Percentiles rank a stretch among this genome's conserved stretches.
Conservation (phyloP, 2,113 vertebrate species). For the Malurus elegans region DNA sequence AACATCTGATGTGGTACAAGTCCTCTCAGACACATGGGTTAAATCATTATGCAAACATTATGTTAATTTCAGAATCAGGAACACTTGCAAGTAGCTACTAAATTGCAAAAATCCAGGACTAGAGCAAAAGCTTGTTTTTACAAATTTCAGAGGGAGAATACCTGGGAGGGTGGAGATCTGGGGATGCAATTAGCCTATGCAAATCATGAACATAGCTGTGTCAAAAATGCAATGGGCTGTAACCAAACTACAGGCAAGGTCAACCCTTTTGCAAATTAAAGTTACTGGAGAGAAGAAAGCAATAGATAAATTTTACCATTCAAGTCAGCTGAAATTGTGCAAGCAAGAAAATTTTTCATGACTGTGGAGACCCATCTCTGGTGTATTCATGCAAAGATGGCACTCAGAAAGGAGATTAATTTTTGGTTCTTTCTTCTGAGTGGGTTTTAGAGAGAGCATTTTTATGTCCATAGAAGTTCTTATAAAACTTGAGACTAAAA, state of each 20-base stretch:
- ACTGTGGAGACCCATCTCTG: not conserved
- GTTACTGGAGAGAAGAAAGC: constrained; percentile 48
- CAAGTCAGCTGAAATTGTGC: constrained; percentile 6
- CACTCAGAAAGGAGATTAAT: constrained; percentile 9
- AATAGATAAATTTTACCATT: constrained; percentile 29
- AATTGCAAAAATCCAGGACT: not conserved
- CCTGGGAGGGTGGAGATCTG: not conserved
- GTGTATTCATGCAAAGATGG: not conserved
- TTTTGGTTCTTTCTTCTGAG: not conserved
- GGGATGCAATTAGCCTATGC: constrained; percentile 43
- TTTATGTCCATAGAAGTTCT: not conserved
- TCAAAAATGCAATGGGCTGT: constrained; percentile 34
- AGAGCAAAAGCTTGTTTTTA: not conserved
- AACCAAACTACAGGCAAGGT: constrained; percentile 33
- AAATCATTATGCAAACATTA: not conserved
- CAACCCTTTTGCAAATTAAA: constrained; percentile 55
- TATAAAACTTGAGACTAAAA: not conserved
- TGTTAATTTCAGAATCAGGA: not conserved
- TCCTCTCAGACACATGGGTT: not conserved
- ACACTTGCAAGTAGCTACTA: not conserved
- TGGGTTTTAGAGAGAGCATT: not conserved
- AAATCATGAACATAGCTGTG: constrained; percentile 27
- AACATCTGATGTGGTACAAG: not conserved
- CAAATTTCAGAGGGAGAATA: not conserved
- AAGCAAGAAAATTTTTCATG: constrained; percentile 9